These are phyloP conservation scores for Craseonycteris thonglongyai DNA, from an alignment of 2,113 vertebrate species.

Conservation along the genomic window DNA sequence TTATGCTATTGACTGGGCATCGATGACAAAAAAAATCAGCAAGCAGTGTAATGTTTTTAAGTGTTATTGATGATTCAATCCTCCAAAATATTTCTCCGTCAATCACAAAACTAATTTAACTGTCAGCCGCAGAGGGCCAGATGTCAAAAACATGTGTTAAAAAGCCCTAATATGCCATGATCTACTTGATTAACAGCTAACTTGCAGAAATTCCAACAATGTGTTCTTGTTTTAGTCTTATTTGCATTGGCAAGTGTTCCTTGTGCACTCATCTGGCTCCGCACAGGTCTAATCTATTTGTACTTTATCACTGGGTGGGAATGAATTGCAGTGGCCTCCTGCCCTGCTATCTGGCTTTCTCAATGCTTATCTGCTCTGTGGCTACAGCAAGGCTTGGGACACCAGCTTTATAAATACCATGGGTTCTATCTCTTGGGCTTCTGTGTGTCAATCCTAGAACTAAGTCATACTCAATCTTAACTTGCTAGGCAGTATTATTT, in stretches of 20 bases:
- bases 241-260: slow-evolving; percentile 80
- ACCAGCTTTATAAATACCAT: slow-evolving; percentile 72
- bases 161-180: slow-evolving; percentile 76
- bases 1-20: slow-evolving; percentile 23
- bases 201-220: slow-evolving; percentile 79
- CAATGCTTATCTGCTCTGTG: slow-evolving; percentile 71
- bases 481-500: slow-evolving; percentile 48
- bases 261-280: slow-evolving; percentile 63
- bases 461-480: slow-evolving; percentile 72
- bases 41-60: slow-evolving; percentile 40
- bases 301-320: slow-evolving; percentile 77
- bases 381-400: slow-evolving; percentile 56
- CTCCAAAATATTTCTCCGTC: slow-evolving; percentile 59
- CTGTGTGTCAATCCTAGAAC: slow-evolving; percentile 66
- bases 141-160: slow-evolving; percentile 79
- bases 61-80: slow-evolving; percentile 67
- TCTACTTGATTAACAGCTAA: slow-evolving; percentile 81
- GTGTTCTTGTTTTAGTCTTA: slow-evolving; percentile 76
- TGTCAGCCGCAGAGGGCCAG: slow-evolving; percentile 71
- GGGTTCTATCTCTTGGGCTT: slow-evolving; percentile 68
- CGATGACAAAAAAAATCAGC: slow-evolving; percentile 46
- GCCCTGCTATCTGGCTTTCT: slow-evolving; percentile 69
- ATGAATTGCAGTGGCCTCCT: slow-evolving; percentile 64
- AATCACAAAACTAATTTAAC: slow-evolving; percentile 79
- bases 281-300: slow-evolving; percentile 76